These are phyloP conservation scores for Nomada fabriciana DNA, from an alignment of 2,888 invertebrate species.

Conservation along the genomic window DNA sequence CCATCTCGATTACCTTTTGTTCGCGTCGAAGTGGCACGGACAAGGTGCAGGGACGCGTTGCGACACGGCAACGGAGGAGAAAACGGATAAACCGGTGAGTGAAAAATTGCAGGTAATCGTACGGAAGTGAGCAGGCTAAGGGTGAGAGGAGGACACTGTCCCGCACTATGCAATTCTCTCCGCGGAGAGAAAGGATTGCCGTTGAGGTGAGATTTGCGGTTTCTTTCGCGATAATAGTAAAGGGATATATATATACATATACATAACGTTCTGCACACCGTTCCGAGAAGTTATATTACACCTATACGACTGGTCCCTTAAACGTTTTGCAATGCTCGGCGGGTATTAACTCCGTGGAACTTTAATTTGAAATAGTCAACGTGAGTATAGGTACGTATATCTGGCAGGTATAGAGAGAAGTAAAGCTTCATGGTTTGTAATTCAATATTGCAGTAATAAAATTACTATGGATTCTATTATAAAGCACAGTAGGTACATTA, in stretches of 20 bases:
- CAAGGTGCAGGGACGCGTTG: neutral
- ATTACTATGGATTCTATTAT: too few relatives aligned
- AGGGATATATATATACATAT: constrained; percentile 55
- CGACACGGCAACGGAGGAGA: constrained; percentile 5
- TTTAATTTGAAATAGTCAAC: constrained; percentile 59
- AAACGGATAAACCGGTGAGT: constrained; percentile 34
- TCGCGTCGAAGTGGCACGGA: too few relatives aligned
- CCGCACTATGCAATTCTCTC: constrained; percentile 67
- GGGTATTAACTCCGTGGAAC: constrained; percentile 65
- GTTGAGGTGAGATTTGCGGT: constrained; percentile 72
- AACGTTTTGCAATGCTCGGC: constrained; percentile 56
- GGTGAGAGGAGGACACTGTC: constrained; percentile 53
- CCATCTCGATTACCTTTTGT: too few relatives aligned
- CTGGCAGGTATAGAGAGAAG: too few relatives aligned
- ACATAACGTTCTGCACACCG: constrained; percentile 55
- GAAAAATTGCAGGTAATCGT: constrained; percentile 50
- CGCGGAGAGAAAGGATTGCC: constrained; percentile 67
- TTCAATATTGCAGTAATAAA: too few relatives aligned
- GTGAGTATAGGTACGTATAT: too few relatives aligned
- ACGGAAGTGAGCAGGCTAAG: constrained; percentile 44
- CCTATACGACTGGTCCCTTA: constrained; percentile 59
- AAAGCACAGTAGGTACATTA: too few relatives aligned
- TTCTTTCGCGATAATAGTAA: constrained; percentile 70
- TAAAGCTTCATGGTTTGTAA: too few relatives aligned
- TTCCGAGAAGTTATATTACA: constrained; percentile 57